Percentiles rank a stretch among this genome's conserved stretches.
These are phyloP conservation scores for Gymnobelideus leadbeateri DNA, from an alignment of 2,113 vertebrate species.

Conservation along the genomic window DNA sequence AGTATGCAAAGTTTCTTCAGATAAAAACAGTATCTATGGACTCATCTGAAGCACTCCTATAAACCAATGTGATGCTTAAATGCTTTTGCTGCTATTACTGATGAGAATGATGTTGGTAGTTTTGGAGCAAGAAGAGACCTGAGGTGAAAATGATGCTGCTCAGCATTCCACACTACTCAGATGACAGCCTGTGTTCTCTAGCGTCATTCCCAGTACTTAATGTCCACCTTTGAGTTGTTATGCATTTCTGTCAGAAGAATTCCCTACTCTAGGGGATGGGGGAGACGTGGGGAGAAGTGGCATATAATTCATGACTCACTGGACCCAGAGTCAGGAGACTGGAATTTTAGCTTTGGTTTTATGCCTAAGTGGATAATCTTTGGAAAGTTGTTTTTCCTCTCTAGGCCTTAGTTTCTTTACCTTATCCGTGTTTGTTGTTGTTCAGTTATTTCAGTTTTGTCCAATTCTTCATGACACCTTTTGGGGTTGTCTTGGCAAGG, in stretches of 20 bases:
- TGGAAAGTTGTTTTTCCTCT: neutral
- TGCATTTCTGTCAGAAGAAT: conserved; percentile 30
- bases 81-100: fast-evolving
- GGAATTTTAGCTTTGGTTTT: neutral
- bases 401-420: neutral
- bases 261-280: neutral
- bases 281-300: neutral
- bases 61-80: neutral
- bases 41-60: neutral
- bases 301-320: neutral
- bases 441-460: neutral
- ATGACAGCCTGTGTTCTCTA: neutral
- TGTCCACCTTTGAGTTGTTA: neutral
- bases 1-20: neutral
- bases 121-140: neutral
- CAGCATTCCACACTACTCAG: too few species aligned
- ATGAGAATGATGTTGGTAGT: neutral
- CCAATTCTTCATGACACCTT: neutral
- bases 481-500: neutral
- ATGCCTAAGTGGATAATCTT: neutral
- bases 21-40: neutral
- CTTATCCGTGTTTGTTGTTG: neutral
- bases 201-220: neutral
- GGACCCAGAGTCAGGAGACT: neutral
- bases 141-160: too few species aligned